phyloP scores from a whole-genome alignment of 1,140 invertebrate genomes.

The Drosophila sp. region DNA sequence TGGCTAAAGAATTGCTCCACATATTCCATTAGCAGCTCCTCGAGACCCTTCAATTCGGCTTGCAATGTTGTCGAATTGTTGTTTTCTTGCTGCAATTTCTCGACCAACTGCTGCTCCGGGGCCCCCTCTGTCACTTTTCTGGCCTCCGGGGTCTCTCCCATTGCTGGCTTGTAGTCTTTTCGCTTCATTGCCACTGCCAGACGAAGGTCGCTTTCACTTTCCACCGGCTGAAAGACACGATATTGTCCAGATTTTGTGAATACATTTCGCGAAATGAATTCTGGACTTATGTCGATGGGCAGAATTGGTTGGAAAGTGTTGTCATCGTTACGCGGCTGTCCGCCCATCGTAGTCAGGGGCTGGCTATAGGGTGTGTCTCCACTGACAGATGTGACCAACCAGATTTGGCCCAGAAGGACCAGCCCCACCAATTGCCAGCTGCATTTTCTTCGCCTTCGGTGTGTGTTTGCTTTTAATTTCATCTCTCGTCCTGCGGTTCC shows the following conservation, averaged over 20 bases:
- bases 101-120: background rate
- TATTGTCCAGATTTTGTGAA: constrained; percentile 78
- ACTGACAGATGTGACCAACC: constrained; percentile 20
- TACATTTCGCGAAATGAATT: constrained; percentile 78
- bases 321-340: constrained; percentile 60
- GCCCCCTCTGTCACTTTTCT: constrained; percentile 13
- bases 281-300: constrained; percentile 70
- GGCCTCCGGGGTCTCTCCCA: constrained; percentile 12
- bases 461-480: constrained; percentile 74
- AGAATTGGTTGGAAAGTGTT: constrained; percentile 73
- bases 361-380: constrained; percentile 50
- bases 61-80: constrained; percentile 36
- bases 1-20: constrained; percentile 73
- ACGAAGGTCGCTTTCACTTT: constrained; percentile 72
- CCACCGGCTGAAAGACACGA: constrained; percentile 71
- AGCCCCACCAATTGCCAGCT: constrained; percentile 25
- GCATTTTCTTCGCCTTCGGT: constrained; percentile 60
- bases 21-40: constrained; percentile 70
- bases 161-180: constrained; percentile 49
- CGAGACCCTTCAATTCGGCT: constrained; percentile 57
- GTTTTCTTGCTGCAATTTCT: background rate
- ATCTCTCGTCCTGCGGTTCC: constrained; percentile 22
- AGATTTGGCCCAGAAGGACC: constrained; percentile 47
- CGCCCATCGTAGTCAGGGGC: constrained; percentile 65
- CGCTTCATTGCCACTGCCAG: constrained; percentile 59